Evolutionary conservation across 2,797 vertebrate species (phyloP), one percentile per base, ranked within the genome.

Genomic region (Mormyrus hasselquistii): DNA sequence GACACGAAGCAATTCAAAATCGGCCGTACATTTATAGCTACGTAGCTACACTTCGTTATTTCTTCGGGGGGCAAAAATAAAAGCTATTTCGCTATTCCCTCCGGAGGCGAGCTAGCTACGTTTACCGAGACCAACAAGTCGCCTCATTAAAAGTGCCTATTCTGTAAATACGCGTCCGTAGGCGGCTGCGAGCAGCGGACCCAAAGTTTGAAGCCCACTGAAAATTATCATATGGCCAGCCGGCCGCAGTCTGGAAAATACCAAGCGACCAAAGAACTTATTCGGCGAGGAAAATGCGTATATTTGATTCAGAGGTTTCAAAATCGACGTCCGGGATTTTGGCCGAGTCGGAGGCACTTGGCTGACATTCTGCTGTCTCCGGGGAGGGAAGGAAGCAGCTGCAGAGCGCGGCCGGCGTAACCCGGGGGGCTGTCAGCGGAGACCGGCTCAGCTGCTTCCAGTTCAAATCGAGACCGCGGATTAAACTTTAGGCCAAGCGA

Each of bases 111-210:
- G 93, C 93, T 50, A 85, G 76, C 86, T 47, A 55, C 49, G 47
- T 52, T 14, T 49, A 92, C 38, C 92, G 90, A 92, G 91, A 95
- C 95, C 96, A 96, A 96, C 95, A 96, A 95, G 96, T 96, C 95
- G 94, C 93, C 92, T 93, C 95, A 95, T 95, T 93, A 91, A 94
- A 88, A 50, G 82, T 10, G 49, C 41, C 83, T 12, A 52, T n/a
- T 12, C 47, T 9, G 83, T 22, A 14, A 53, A 53, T 52, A 19
- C 41, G 49, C n/a, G 49, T 52, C 83, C 49, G 83, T n/a, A 14
- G 25, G 49, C 83, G 25, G 49, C 83, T 12, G 44, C n/a, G 6
- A 52, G 41, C 47, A 4, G 53, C n/a, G 53, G 49, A 62, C 19
- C 8, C 49, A 41, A 82, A 62, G 84, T 76, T 65, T 44, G 16